Conservation (phyloP, 2,888 invertebrate genomes). For the Pecten maximus region DNA sequence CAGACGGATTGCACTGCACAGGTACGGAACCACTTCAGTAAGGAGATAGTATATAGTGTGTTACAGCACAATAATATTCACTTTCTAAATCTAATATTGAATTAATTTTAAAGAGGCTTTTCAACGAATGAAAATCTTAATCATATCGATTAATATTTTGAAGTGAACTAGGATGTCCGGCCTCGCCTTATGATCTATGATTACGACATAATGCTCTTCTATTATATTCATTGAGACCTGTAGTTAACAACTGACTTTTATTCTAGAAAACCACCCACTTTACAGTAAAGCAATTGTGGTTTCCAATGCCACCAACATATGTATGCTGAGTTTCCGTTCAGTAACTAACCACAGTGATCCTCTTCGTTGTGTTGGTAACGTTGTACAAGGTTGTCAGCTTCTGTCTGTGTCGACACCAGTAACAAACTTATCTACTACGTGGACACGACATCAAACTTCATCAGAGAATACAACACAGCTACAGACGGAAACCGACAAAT, state of each 20-base stretch:
- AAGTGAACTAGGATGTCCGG: too few species aligned
- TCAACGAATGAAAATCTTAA: too few species aligned
- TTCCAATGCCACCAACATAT: background rate
- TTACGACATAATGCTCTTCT: too few species aligned
- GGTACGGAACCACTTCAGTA: background rate
- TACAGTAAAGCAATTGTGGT: background rate
- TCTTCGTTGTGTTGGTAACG: background rate
- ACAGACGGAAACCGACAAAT: background rate
- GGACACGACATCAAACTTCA: background rate
- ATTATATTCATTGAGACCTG: too few species aligned
- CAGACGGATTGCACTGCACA: background rate
- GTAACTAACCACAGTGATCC: background rate
- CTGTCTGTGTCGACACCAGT: background rate
- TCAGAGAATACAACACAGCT: background rate
- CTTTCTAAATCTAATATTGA: too few species aligned
- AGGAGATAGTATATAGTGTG: background rate
- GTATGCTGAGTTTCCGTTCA: background rate
- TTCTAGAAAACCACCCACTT: conserved; percentile 1
- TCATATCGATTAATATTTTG: too few species aligned
- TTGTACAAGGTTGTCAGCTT: background rate
- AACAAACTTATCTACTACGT: background rate
- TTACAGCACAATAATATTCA: too few species aligned
- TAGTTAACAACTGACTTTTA: too few species aligned
- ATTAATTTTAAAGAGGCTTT: too few species aligned
- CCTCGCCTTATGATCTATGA: too few species aligned